Conservation (phyloP, 2,797 vertebrate species). For the Synanceia verrucosa region DNA sequence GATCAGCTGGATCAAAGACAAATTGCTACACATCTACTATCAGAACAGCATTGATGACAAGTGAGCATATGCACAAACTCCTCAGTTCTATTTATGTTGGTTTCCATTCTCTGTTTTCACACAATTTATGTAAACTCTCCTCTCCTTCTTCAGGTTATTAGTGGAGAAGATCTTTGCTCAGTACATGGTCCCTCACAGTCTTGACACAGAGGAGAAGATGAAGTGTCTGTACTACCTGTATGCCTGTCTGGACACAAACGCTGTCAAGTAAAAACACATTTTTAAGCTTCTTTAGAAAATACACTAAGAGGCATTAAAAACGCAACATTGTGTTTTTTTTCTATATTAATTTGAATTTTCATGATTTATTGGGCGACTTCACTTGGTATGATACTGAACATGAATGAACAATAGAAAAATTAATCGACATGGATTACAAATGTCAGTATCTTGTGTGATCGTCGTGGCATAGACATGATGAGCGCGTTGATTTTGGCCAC, state of each 20-base stretch:
- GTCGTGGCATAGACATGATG: too few relatives aligned
- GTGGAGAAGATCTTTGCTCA: constrained; percentile 99
- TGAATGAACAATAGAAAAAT: too few relatives aligned
- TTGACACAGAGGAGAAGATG: constrained; percentile 99
- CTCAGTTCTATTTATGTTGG: not conserved
- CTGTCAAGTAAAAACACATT: too few relatives aligned
- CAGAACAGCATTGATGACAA: constrained; percentile 99
- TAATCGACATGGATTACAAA: too few relatives aligned
- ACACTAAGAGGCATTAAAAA: too few relatives aligned
- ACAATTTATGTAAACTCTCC: not conserved
- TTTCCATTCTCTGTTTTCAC: not conserved
- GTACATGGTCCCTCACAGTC: constrained; percentile 97
- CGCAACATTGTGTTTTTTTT: too few relatives aligned
- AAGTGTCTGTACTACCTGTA: constrained; percentile 99
- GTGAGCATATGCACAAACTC: constrained; percentile 74
- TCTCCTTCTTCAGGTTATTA: constrained; percentile 84
- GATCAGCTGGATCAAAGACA: constrained; percentile 99
- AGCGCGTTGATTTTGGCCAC: too few relatives aligned
- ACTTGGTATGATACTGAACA: too few relatives aligned
- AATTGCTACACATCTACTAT: constrained; percentile 99
- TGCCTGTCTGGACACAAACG: constrained; percentile 97
- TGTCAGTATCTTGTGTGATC: too few relatives aligned
- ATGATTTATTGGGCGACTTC: too few relatives aligned
- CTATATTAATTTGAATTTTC: too few relatives aligned
- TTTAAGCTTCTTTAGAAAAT: too few relatives aligned